These are phyloP conservation scores for Abramis brama DNA, from an alignment of 2,113 vertebrate genomes.

Conservation along the genomic window DNA sequence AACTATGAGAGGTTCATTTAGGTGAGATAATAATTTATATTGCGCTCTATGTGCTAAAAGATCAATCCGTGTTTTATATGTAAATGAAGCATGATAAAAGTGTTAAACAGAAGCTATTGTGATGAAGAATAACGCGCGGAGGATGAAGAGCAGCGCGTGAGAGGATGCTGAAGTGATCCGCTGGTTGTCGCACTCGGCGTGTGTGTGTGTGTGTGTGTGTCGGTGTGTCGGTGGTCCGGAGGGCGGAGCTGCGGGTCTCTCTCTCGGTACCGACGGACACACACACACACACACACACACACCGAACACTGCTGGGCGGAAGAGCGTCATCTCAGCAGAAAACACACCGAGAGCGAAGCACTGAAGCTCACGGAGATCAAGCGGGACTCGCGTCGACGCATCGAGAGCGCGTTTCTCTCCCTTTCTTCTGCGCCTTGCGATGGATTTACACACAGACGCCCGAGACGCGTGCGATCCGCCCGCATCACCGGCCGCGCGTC, in stretches of 20 bases:
- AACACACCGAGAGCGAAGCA: neutral
- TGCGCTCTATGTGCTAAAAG: no score
- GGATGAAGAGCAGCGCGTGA: neutral
- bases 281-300: no score
- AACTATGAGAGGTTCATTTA: no score
- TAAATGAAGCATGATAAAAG: neutral
- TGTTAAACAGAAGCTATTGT: neutral
- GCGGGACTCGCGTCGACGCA: no score
- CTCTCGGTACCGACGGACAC: constrained; percentile 27
- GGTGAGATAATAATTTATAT: no score
- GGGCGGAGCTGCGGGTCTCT: constrained; percentile 48
- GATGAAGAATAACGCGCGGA: neutral
- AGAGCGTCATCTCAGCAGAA: constrained; percentile 33
- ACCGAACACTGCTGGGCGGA: constrained; percentile 34
- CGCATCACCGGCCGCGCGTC: constrained; percentile 14
- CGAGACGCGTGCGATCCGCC: neutral
- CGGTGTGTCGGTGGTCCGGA: constrained; percentile 23
- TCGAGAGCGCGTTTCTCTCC: neutral
- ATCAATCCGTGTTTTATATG: no score
- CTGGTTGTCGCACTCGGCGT: constrained; percentile 27
- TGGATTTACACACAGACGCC: neutral
- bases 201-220: neutral
- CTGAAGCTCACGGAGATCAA: neutral
- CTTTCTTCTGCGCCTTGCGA: neutral
- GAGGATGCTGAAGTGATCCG: constrained; percentile 38